phyloP scores from a whole-genome alignment of 2,888 invertebrate genomes.

The Coleophora deauratella region DNA sequence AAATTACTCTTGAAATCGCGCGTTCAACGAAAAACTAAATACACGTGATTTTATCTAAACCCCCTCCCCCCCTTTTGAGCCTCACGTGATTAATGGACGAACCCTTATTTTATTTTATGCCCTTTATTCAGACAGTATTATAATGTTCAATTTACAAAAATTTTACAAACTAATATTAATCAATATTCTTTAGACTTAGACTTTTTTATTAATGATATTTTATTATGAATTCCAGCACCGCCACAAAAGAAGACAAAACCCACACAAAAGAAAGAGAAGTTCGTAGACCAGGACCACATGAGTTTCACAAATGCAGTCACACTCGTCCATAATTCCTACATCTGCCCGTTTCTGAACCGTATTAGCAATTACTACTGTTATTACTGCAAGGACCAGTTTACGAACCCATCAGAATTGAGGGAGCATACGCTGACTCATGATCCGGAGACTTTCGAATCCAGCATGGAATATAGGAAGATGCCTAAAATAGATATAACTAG shows the following conservation, averaged over 20 bases:
- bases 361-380: slow-evolving; percentile 61
- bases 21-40: too few relatives aligned
- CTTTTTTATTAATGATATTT: neutral
- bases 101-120: too few relatives aligned
- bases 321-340: slow-evolving; percentile 48
- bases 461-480: slow-evolving; percentile 50
- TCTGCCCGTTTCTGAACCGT: slow-evolving; percentile 52
- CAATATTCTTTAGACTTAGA: too few relatives aligned
- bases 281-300: slow-evolving; percentile 42
- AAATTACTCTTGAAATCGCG: too few relatives aligned
- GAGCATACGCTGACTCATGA: slow-evolving; percentile 52
- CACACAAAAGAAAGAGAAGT: slow-evolving; percentile 21
- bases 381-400: slow-evolving; percentile 59
- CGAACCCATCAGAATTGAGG: slow-evolving; percentile 47
- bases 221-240: slow-evolving; percentile 15
- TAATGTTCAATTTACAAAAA: too few relatives aligned
- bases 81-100: too few relatives aligned
- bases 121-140: too few relatives aligned
- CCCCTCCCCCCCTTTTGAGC: too few relatives aligned
- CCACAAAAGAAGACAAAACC: slow-evolving; percentile 19
- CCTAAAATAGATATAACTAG: slow-evolving; percentile 60
- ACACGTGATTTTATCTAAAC: too few relatives aligned
- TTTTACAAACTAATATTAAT: too few relatives aligned
- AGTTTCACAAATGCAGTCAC: slow-evolving; percentile 41
- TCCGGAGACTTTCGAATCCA: slow-evolving; percentile 40